Percentiles rank a stretch among this genome's conserved stretches.
Evolutionary conservation across 1,140 invertebrate species (phyloP).

Genomic region (Drosophila erecta): DNA sequence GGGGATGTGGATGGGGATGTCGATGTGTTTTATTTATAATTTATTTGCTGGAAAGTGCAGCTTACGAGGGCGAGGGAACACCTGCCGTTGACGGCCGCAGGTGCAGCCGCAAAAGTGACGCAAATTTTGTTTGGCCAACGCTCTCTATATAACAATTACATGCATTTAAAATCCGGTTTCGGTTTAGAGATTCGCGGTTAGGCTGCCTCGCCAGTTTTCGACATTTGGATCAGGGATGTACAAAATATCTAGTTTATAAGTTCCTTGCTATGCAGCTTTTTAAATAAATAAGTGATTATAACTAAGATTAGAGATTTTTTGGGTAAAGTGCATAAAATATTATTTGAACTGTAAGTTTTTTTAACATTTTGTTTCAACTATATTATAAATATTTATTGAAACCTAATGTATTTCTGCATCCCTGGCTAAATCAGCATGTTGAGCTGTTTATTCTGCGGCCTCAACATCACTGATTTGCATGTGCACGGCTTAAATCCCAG

Average conservation of each 20-base stretch:
- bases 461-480: conserved; percentile 26
- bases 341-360: not conserved
- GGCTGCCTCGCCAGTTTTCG: not conserved
- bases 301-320: no score
- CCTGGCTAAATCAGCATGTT: not conserved
- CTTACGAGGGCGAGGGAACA: conserved; percentile 8
- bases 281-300: no score
- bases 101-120: conserved; percentile 46
- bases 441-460: conserved; percentile 12
- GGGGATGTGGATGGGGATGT: conserved; percentile 1
- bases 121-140: conserved; percentile 52
- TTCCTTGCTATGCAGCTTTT: no score
- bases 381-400: not conserved
- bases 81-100: conserved; percentile 44
- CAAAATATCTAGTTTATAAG: not conserved
- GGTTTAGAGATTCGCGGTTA: conserved; percentile 36
- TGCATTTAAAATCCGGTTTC: conserved; percentile 65
- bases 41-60: conserved; percentile 49
- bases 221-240: conserved; percentile 13
- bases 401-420: not conserved
- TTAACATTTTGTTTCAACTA: not conserved
- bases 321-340: not conserved
- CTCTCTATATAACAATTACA: conserved; percentile 52
- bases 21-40: conserved; percentile 56
- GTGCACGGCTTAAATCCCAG: conserved; percentile 6